Evolutionary conservation across 2,888 invertebrate genomes (phyloP).

Genomic region (Odontocerum albicorne): DNA sequence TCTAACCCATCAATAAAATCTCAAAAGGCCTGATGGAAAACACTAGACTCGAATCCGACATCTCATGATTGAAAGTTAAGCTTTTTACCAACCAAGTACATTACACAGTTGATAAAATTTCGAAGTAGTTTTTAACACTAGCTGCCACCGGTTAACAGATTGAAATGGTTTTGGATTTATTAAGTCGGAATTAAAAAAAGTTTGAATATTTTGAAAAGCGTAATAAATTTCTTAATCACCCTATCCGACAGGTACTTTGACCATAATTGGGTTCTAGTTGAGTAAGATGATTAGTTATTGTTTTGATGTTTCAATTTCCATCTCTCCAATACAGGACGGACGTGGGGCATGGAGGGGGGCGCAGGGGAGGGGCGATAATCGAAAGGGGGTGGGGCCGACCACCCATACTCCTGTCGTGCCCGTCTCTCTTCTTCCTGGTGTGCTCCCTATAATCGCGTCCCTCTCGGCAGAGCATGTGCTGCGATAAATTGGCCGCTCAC

Average conservation of each 20-base stretch:
- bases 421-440: neutral
- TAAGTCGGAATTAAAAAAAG: no score
- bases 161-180: no score
- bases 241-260: neutral
- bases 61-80: no score
- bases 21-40: no score
- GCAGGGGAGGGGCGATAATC: slow-evolving; percentile 13
- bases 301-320: slow-evolving; percentile 37
- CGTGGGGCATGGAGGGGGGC: neutral
- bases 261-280: slow-evolving; percentile 34
- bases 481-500: slow-evolving; percentile 22
- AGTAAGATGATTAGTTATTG: slow-evolving; percentile 35
- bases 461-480: neutral
- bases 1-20: no score
- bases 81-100: no score
- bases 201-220: no score
- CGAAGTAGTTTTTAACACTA: no score
- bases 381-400: slow-evolving; percentile 15
- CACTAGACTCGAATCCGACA: no score
- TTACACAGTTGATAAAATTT: no score
- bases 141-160: no score
- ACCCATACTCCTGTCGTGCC: slow-evolving; percentile 5
- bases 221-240: neutral
- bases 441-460: slow-evolving; percentile 1
- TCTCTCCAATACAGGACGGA: slow-evolving; percentile 6